Evolutionary conservation across 2,113 vertebrate species (phyloP).

Genomic region (Tylochromis polylepis): DNA sequence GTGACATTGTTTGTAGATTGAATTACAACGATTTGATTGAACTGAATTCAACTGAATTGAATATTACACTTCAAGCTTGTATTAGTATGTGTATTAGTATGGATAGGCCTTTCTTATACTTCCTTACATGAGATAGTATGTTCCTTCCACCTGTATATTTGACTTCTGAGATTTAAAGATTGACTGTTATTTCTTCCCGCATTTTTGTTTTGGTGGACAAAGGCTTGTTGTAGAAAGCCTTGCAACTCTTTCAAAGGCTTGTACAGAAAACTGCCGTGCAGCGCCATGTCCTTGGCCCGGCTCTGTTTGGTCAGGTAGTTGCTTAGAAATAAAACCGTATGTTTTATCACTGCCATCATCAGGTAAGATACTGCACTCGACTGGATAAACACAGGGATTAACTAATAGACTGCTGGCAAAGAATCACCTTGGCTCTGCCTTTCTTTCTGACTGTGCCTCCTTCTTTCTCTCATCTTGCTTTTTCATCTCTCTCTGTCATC

Average conservation of each 20-base stretch:
- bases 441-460: background rate
- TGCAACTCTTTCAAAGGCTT: background rate
- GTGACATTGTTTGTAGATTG: background rate
- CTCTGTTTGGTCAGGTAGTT: slow-evolving; percentile 59
- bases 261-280: background rate
- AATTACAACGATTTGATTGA: background rate
- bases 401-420: slow-evolving; percentile 67
- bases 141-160: background rate
- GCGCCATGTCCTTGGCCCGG: slow-evolving; percentile 13
- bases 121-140: background rate
- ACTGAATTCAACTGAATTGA: too few relatives aligned
- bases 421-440: background rate
- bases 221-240: background rate
- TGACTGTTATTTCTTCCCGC: background rate
- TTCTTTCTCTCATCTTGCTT: background rate
- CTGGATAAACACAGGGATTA: slow-evolving; percentile 71
- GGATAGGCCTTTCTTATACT: background rate
- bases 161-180: background rate
- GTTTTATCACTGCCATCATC: slow-evolving; percentile 56
- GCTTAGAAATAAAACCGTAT: slow-evolving; percentile 55
- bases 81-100: too few relatives aligned
- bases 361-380: slow-evolving; percentile 65
- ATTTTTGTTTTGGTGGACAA: background rate
- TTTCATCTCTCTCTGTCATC: background rate
- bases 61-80: background rate